Base-by-base conservation (phyloP, 2,888 invertebrate genomes). In the Nebria brevicollis region DNA sequence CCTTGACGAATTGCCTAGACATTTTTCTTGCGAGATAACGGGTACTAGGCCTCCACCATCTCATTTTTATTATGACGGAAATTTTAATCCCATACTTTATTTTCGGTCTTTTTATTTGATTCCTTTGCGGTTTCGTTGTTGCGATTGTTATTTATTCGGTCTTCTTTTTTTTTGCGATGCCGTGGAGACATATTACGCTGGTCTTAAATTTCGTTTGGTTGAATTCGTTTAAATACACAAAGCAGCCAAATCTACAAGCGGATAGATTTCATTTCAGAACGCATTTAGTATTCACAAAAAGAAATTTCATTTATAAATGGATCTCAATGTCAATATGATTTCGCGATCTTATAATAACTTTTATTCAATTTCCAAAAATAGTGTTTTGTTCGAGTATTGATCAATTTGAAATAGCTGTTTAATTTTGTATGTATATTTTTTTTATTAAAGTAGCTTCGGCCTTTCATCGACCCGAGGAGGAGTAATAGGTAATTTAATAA, bases 401-500 rank as follows among this genome's bases (percentile, higher is more conserved):
- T 5, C 34, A 34, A 34, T 34, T 34, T 34, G 4, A 34, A 34
- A 1, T 20, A 20, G 20, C 20, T 20, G 20, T 20, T 20, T 20
- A 20, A 20, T 20, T 20, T 20, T 20, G 20, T 20, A 20, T 20
- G 20, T 20, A 20, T 20, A 20, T 20, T 20, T 54, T 54, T 54
- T 54, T 54, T 54, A 54, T 54, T 54, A 54, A 54, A 54, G 54
- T 13, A 54, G 11, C 54, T 54, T 11, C 54, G 54, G 54, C 54
- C 13, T 54, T 8, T 8, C 6, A 54, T 54, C 54, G 54, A 54
- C 13, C 54, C 11, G 11, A 54, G 13, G 54, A 54, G 11, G 54
- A 54, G 54, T 54, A 54, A 54, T 54, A 54, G 54, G 54, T 54
- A 54, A 54, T 54, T 54, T 54, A 54, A 54, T 54, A 54, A 54